Percentiles rank a stretch among this genome's conserved stretches.
phyloP scores from a whole-genome alignment of 2,113 vertebrate genomes.

The Corapipo altera region DNA sequence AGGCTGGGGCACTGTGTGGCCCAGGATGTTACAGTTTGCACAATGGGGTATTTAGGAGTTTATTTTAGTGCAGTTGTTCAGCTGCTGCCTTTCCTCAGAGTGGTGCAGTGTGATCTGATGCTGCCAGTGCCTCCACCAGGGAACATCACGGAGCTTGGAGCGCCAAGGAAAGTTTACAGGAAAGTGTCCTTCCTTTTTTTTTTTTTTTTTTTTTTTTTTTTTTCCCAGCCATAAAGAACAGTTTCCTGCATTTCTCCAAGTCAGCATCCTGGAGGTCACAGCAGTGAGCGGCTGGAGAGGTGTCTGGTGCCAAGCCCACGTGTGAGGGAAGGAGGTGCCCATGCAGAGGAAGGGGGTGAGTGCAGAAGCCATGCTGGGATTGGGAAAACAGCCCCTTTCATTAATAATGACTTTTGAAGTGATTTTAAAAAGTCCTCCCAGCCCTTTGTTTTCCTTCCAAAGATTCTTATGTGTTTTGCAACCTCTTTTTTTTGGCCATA shows the following conservation, averaged over 20 bases:
- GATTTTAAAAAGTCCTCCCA: background rate
- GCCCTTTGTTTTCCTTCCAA: background rate
- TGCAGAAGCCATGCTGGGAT: background rate
- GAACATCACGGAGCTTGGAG: background rate
- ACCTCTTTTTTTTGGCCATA: background rate
- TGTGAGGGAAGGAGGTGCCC: background rate
- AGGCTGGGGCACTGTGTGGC: background rate
- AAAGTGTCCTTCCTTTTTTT: background rate
- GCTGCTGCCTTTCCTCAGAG: background rate
- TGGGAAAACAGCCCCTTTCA: background rate
- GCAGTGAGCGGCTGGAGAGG: background rate
- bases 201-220: too few relatives aligned
- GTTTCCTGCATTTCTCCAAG: background rate
- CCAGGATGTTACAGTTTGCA: background rate
- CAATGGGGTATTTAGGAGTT: background rate
- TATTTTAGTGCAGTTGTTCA: background rate
- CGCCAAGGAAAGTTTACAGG: background rate
- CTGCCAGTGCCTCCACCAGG: constrained; percentile 24
- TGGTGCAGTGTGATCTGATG: background rate
- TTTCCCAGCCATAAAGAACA: background rate
- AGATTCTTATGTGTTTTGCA: background rate
- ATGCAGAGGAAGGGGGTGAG: background rate
- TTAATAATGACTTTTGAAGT: background rate
- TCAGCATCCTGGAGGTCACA: constrained; percentile 50
- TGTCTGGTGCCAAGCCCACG: background rate